Evolutionary conservation across 2,888 invertebrate genomes (phyloP).

Genomic region (Colletes collaris): DNA sequence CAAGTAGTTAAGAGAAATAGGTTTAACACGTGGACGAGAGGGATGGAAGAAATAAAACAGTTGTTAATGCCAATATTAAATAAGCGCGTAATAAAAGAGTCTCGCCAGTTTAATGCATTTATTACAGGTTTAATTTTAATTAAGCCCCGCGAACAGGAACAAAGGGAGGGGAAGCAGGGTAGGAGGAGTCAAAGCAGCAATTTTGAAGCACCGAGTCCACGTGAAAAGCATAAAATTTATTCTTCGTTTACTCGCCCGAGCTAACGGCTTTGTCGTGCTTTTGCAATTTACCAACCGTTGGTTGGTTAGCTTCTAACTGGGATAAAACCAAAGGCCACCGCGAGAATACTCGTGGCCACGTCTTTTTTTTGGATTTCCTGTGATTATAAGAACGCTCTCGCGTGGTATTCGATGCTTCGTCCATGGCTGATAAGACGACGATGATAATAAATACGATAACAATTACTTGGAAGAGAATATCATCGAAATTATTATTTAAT

Average conservation of each 20-base stretch:
- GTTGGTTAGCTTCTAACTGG: slow-evolving; percentile 26
- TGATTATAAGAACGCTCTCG: too few species aligned
- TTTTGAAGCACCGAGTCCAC: slow-evolving; percentile 13
- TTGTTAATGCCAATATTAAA: slow-evolving; percentile 13
- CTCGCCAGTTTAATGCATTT: slow-evolving; percentile 15
- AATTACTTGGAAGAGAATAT: too few species aligned
- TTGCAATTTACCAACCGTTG: slow-evolving; percentile 19
- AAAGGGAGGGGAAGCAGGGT: slow-evolving; percentile 5
- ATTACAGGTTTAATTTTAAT: slow-evolving; percentile 42
- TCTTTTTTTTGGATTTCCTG: background rate
- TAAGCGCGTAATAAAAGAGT: slow-evolving; percentile 9
- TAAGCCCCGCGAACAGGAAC: slow-evolving; percentile 26
- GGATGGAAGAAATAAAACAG: background rate
- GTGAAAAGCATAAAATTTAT: slow-evolving; percentile 45
- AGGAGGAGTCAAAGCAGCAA: slow-evolving; percentile 8
- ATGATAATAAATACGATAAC: too few species aligned
- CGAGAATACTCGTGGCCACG: background rate
- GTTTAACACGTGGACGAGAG: too few species aligned
- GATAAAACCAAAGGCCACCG: slow-evolving; percentile 22
- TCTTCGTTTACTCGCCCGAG: slow-evolving; percentile 29
- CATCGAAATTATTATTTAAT: too few species aligned
- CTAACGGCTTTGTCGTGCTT: slow-evolving; percentile 31
- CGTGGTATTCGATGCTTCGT: too few species aligned
- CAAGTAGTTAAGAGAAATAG: too few species aligned
- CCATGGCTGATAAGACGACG: too few species aligned